Evolutionary conservation across 1,140 invertebrate genomes (phyloP), one percentile per base, ranked within the genome.

Genomic region (Armadillidium nasatum): DNA sequence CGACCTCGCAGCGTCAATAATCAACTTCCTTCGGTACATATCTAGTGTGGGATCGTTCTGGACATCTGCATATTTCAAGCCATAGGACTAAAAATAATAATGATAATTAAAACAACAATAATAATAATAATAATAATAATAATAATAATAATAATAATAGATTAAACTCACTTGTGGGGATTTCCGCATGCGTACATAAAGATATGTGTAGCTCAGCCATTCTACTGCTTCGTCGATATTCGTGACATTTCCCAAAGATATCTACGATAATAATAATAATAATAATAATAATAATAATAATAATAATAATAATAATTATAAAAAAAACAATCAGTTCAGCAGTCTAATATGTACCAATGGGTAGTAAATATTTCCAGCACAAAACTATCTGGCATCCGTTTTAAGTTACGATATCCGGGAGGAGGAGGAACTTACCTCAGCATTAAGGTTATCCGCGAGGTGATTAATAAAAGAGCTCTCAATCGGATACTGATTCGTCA

Each of bases 161-260:
- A 50, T 50, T 10, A 9, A 50, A 10, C 46, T 10, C 15, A 91
- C 92, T 81, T 93, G 89, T 19, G 95, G 95, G 88, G 99, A 99
- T 71, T 92, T 90, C 80, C 90, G 89, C 91, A 99, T 98, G 82
- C 98, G 88, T 0, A 98, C 93, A 86, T 92, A 97, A 3, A 99
- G 85, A 85, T 99, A 99, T 0, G 96, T 98, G 82, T 98, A 99
- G 83, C 94, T 96, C 0, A 99, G 85, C 98, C 98, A 99, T 84
- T 95, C 91, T 0, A 99, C 92, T 0, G 95, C 98, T 87, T 99
- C 98, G 66, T 94, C 90, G 7, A 99, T 88, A 83, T 95, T 99
- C 4, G 93, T 91, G 60, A 99, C 94, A 22, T 95, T 99, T 10
- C 97, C 97, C 9, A 98, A 85, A 4, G 93, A 90, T 79, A 98